Conservation (phyloP, 2,888 invertebrate genomes). For the Plagiodera versicolora region DNA sequence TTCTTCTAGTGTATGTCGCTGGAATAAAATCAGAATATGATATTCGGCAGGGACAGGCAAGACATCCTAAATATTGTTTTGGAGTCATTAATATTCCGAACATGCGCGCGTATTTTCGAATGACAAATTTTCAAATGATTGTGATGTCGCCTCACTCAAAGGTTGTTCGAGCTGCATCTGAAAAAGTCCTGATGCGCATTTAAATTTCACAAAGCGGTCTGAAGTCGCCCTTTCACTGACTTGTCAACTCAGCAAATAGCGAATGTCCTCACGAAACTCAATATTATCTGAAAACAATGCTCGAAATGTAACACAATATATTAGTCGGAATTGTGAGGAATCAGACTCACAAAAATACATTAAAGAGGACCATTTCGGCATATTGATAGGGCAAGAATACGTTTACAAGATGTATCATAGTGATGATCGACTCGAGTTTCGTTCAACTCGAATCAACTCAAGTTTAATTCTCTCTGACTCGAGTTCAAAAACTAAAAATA, state of each 20-base stretch:
- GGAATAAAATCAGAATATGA: background rate
- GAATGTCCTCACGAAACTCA: constrained; percentile 18
- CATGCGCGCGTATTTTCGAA: constrained; percentile 25
- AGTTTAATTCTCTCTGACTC: too few species aligned
- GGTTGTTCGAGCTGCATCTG: constrained; percentile 25
- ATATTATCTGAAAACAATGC: too few species aligned
- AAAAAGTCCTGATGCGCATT: constrained; percentile 23
- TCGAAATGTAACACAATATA: too few species aligned
- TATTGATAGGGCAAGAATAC: too few species aligned
- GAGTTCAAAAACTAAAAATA: too few species aligned
- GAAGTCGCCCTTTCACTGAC: background rate
- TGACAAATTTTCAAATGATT: constrained; percentile 29
- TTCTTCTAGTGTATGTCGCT: background rate
- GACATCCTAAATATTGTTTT: constrained; percentile 22
- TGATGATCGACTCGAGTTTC: too few species aligned
- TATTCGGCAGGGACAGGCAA: constrained; percentile 9
- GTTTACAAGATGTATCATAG: too few species aligned
- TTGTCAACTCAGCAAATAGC: constrained; percentile 16
- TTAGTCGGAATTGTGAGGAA: too few species aligned
- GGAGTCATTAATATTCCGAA: constrained; percentile 26
- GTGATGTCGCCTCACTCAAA: constrained; percentile 28
- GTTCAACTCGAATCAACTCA: too few species aligned
- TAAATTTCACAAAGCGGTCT: constrained; percentile 22
- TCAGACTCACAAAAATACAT: too few species aligned
- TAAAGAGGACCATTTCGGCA: too few species aligned